phyloP scores from a whole-genome alignment of 2,113 vertebrate genomes.

The Sapayoa aenigma region DNA sequence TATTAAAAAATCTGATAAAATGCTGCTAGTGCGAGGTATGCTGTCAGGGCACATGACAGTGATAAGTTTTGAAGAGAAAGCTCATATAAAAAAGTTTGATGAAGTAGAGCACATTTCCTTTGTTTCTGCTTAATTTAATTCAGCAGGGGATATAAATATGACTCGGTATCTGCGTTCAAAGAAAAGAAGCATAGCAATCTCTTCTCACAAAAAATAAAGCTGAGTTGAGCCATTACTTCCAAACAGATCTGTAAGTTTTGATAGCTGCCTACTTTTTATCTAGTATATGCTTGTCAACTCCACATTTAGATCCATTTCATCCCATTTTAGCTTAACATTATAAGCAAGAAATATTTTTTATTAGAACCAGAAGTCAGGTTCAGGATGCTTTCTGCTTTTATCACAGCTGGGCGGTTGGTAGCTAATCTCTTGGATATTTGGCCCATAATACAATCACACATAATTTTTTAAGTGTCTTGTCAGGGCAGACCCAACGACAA shows the following conservation, averaged over 20 bases:
- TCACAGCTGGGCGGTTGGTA: not conserved
- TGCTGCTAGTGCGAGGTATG: not conserved
- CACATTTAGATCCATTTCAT: not conserved
- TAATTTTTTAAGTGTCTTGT: not conserved
- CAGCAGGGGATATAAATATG: not conserved
- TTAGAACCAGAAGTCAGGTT: not conserved
- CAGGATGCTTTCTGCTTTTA: not conserved
- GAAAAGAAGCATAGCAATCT: not conserved
- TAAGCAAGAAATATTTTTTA: not conserved
- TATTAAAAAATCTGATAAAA: not conserved
- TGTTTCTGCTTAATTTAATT: slow-evolving; percentile 47
- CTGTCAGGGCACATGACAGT: slow-evolving; percentile 3
- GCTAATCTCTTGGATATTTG: not conserved
- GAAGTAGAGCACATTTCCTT: slow-evolving; percentile 7
- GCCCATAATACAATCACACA: not conserved
- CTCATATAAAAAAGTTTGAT: not conserved
- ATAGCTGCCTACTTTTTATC: not conserved
- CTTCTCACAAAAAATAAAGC: not conserved
- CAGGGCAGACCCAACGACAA: not conserved
- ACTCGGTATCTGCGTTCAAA: not conserved
- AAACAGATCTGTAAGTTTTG: not conserved
- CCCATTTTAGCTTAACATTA: not conserved
- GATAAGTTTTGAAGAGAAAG: slow-evolving; percentile 15
- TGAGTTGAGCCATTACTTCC: not conserved
- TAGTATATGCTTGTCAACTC: not conserved